A percentile compares a stretch with the other conserved stretches of the same genome.
Evolutionary conservation across 2,113 vertebrate genomes (phyloP).

Genomic region (Xiphophorus maculatus): DNA sequence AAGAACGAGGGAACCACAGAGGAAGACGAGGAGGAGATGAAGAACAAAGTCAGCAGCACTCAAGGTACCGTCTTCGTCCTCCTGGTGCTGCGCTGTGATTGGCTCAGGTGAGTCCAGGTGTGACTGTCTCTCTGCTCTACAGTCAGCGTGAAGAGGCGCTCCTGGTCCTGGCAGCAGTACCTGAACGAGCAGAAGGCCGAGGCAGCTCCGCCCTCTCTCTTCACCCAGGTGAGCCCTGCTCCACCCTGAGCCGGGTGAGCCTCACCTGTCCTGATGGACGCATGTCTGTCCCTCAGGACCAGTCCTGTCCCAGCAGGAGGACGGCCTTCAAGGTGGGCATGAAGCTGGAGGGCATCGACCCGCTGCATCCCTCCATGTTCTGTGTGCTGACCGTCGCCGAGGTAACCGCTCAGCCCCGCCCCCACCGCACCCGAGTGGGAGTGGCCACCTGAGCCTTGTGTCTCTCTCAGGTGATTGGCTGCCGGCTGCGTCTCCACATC

Average conservation of each 20-base stretch:
- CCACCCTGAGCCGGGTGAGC: constrained; percentile 57
- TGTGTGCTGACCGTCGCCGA: constrained; percentile 80
- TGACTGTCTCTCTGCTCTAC: constrained; percentile 13
- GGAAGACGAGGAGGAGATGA: constrained; percentile 42
- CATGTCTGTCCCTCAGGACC: constrained; percentile 61
- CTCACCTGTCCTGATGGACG: background rate
- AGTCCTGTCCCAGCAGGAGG: constrained; percentile 65
- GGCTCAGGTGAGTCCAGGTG: background rate
- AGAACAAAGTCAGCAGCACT: constrained; percentile 63
- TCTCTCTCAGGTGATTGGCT: constrained; percentile 75
- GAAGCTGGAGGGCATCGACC: constrained; percentile 81
- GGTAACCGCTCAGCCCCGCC: constrained; percentile 58
- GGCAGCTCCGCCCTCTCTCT: constrained; percentile 68
- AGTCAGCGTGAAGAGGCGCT: constrained; percentile 60
- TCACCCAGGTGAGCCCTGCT: constrained; percentile 71
- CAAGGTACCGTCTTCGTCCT: constrained; percentile 42
- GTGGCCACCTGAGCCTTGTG: background rate
- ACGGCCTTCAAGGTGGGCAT: constrained; percentile 78
- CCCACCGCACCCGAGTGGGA: background rate
- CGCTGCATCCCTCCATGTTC: constrained; percentile 80
- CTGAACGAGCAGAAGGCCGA: constrained; percentile 71
- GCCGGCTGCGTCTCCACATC: constrained; percentile 79
- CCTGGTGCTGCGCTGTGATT: background rate
- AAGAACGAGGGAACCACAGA: constrained; percentile 23
- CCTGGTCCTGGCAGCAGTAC: constrained; percentile 81